These are phyloP conservation scores for Camponotus vicinus DNA, from an alignment of 1,140 invertebrate species.

Conservation along the genomic window DNA sequence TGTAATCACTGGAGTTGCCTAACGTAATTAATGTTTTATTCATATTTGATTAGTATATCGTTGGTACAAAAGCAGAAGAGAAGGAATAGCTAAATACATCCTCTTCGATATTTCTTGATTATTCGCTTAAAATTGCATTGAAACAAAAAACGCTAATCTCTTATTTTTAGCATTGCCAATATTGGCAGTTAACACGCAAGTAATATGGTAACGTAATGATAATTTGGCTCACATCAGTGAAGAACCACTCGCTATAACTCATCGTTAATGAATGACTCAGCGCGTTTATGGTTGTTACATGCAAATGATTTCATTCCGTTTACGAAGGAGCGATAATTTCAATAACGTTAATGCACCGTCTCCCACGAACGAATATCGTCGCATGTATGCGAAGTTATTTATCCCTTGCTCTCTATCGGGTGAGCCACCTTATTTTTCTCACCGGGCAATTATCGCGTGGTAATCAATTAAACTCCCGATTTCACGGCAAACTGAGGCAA, in stretches of 20 bases:
- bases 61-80: not conserved
- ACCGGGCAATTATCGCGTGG: conserved; percentile 33
- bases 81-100: not conserved
- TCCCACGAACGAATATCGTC: not conserved
- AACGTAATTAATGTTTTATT: conserved; percentile 49
- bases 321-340: conserved; percentile 25
- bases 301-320: conserved; percentile 37
- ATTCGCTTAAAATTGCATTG: not conserved
- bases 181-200: not conserved
- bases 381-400: conserved; percentile 19
- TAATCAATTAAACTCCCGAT: conserved; percentile 57
- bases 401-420: conserved; percentile 20
- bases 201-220: conserved; percentile 9
- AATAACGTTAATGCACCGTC: conserved; percentile 41
- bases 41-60: conserved; percentile 29
- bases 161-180: conserved; percentile 8
- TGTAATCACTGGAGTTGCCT: conserved; percentile 41
- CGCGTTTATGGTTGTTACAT: conserved; percentile 27
- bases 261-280: conserved; percentile 20
- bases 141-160: not conserved
- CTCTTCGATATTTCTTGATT: not conserved
- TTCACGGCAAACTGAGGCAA: conserved; percentile 18
- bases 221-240: conserved; percentile 9
- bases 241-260: not conserved
- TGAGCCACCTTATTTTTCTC: conserved; percentile 32